Base-by-base conservation (phyloP, 2,888 invertebrate genomes). In the Nomada ferruginata region DNA sequence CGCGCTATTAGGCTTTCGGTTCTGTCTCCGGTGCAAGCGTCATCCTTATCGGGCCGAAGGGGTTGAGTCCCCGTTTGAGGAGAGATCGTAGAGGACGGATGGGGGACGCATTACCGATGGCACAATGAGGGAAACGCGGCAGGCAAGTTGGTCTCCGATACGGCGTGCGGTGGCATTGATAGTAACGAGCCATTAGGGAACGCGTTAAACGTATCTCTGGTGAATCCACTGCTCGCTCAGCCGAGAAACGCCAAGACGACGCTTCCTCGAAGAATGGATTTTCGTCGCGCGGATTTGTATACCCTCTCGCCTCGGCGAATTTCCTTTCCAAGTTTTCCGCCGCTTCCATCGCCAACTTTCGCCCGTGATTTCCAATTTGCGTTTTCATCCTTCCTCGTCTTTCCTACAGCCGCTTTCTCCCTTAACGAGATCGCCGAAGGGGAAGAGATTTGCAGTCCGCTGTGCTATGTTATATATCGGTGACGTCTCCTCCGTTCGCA, bases 1-100 rank as follows among this genome's bases (percentile, higher is more conserved):
- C 88, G 89, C 89, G 90, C 90, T 90, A 93, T 93, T 92, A 91
- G 91, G 90, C 90, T 87, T 90, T 89, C 89, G 87, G 83, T 84
- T 88, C 89, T 77, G 82, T 65, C 76, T 76, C 71, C 52, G 52
- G 44, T 64, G 66, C 68, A 63, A 53, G 55, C 73, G 77, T 64
- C 76, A 71, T 84, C 78, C 79, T 80, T 87, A 74, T 86, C 84
- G 75, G 53, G 77, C 18, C 44, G 60, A 20, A 53, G 77, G 65
- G 77, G 66, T 74, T 29, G 66, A 50, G 61, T 71, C 64, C 71
- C 70, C 65, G 71, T 69, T 73, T 68, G 64, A 52, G 52, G 77
- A 52, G 69, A 53, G 75, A 66, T 76, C 76, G 74, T 3, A 3
- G 74, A 64, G 74, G 71, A 36, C 7, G 36, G 36, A 36, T 36